Evolutionary conservation across 2,797 vertebrate genomes (phyloP).

Genomic region (Valencia hispanica): DNA sequence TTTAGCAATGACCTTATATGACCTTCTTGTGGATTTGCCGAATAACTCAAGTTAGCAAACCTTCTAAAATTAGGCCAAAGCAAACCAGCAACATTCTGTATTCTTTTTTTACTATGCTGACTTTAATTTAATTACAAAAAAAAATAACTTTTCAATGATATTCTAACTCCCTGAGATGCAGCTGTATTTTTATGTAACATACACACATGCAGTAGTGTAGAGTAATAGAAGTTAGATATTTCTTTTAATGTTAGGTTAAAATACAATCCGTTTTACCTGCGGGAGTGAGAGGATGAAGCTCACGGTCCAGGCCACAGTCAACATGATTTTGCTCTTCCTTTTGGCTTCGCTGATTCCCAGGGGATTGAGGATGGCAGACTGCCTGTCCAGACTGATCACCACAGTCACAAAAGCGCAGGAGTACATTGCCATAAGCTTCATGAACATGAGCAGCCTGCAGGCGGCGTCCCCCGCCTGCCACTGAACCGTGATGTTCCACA

Average conservation of each 20-base stretch:
- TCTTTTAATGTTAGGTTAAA: background rate
- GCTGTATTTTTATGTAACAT: background rate
- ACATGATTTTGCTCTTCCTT: slow-evolving; percentile 84
- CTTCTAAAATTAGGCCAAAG: background rate
- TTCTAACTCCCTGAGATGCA: background rate
- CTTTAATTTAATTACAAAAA: background rate
- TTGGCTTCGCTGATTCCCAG: slow-evolving; percentile 84
- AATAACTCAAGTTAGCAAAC: background rate
- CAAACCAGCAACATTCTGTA: background rate
- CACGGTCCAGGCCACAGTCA: slow-evolving; percentile 84
- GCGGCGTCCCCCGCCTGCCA: slow-evolving; percentile 83
- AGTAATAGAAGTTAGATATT: background rate
- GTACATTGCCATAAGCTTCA: slow-evolving; percentile 86
- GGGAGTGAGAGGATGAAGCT: slow-evolving; percentile 81
- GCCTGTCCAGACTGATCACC: slow-evolving; percentile 85
- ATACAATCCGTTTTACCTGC: slow-evolving; percentile 73
- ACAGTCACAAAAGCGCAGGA: slow-evolving; percentile 85
- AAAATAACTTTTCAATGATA: background rate
- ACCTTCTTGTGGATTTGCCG: background rate
- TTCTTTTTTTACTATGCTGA: background rate
- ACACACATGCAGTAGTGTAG: background rate
- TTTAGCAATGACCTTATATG: background rate
- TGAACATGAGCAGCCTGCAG: slow-evolving; percentile 84
- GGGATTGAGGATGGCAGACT: slow-evolving; percentile 85
- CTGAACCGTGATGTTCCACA: slow-evolving; percentile 87